These are phyloP conservation scores for Yponomeuta evonymella DNA, from an alignment of 2,888 invertebrate species.

Conservation along the genomic window DNA sequence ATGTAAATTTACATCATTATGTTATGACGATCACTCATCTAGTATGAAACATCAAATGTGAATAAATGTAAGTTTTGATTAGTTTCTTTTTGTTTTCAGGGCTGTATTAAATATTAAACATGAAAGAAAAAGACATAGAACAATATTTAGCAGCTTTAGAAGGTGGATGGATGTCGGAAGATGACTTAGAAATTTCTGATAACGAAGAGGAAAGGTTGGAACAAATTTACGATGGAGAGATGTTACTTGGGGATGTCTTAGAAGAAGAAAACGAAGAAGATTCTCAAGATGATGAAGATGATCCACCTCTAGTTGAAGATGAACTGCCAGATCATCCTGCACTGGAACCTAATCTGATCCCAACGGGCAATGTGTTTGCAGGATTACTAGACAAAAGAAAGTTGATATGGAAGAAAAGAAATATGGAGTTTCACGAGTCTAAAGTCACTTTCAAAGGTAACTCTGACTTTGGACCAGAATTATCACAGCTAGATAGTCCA, in stretches of 20 bases:
- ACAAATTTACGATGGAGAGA: not conserved
- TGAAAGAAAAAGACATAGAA: not conserved
- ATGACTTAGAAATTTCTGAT: not conserved
- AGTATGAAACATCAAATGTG: not conserved
- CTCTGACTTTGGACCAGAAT: not conserved
- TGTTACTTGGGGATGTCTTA: conserved; percentile 1
- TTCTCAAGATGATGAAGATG: too few species aligned
- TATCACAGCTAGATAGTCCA: not conserved
- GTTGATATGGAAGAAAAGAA: conserved; percentile 4
- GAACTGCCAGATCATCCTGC: not conserved
- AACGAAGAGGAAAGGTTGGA: conserved; percentile 1
- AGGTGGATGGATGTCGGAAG: too few species aligned
- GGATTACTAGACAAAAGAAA: conserved; percentile 1
- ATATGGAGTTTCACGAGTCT: not conserved
- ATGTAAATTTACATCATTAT: conserved; percentile 1
- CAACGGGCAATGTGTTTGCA: conserved; percentile 1
- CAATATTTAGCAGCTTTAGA: too few species aligned
- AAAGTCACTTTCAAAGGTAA: conserved; percentile 1
- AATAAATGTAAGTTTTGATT: too few species aligned
- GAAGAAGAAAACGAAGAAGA: not conserved
- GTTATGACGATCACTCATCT: conserved; percentile 2
- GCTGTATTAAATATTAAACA: conserved; percentile 2
- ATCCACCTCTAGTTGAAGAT: too few species aligned
- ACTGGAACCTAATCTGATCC: not conserved
- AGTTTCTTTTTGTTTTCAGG: conserved; percentile 1